phyloP scores from a whole-genome alignment of 1,140 invertebrate species.

The Hestina assimilis region DNA sequence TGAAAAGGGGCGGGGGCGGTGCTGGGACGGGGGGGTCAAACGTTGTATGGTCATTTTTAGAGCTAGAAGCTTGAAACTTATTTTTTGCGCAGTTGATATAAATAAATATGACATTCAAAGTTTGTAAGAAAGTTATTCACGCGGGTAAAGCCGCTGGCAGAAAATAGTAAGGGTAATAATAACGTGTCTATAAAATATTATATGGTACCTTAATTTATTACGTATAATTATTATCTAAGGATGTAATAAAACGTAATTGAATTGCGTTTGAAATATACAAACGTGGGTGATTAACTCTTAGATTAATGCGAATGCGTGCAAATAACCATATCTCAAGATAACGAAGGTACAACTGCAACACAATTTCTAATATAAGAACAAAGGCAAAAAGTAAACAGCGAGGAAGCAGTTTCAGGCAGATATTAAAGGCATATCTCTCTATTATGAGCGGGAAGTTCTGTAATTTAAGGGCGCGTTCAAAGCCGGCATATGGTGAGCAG shows the following conservation, averaged over 20 bases:
- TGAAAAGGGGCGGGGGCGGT: too few species aligned
- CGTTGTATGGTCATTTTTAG: too few species aligned
- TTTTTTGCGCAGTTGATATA: too few species aligned
- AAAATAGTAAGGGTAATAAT: too few species aligned
- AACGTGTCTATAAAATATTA: too few species aligned
- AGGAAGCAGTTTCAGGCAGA: slow-evolving; percentile 66
- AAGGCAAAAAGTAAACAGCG: slow-evolving; percentile 72
- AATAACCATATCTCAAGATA: slow-evolving; percentile 28
- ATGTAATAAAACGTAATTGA: background rate
- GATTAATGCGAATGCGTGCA: slow-evolving; percentile 20
- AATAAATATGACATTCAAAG: too few species aligned
- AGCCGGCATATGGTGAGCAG: slow-evolving; percentile 64
- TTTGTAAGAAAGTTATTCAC: too few species aligned
- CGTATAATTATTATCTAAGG: background rate
- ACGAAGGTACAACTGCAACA: slow-evolving; percentile 21
- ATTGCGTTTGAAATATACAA: background rate
- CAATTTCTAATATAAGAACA: slow-evolving; percentile 70
- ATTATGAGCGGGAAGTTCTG: slow-evolving; percentile 76
- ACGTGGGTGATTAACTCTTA: slow-evolving; percentile 13
- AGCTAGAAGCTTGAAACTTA: too few species aligned
- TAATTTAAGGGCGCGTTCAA: slow-evolving; percentile 72
- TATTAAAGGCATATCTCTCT: slow-evolving; percentile 78
- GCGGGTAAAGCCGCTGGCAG: too few species aligned
- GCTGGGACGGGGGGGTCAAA: too few species aligned
- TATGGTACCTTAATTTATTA: background rate